Percentiles rank a stretch among this genome's conserved stretches.
Conservation (phyloP, 2,113 vertebrate species). For the Triplophysa tibetana region DNA sequence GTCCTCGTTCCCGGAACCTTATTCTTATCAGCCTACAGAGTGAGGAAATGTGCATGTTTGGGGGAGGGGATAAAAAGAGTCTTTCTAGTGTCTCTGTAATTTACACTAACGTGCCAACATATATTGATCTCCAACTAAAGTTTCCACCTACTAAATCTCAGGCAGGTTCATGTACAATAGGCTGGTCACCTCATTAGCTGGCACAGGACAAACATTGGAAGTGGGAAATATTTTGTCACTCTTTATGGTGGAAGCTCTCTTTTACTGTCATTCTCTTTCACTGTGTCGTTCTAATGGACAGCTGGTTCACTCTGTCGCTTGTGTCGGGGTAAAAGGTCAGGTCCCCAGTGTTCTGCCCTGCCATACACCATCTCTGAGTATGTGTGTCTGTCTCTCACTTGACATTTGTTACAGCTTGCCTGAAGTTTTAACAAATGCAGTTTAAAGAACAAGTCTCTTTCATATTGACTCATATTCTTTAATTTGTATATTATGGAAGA, state of each 20-base stretch:
- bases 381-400: conserved; percentile 22
- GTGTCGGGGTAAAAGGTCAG: conserved; percentile 55
- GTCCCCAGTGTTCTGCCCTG: conserved; percentile 49
- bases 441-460: conserved; percentile 18
- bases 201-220: conserved; percentile 34
- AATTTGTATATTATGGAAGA: neutral
- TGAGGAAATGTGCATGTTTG: neutral
- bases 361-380: conserved; percentile 20
- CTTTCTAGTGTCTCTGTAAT: conserved; percentile 16
- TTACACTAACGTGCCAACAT: neutral
- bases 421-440: conserved; percentile 1
- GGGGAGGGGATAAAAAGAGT: neutral
- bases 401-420: conserved; percentile 28
- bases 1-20: conserved; percentile 6
- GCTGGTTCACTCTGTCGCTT: conserved; percentile 57
- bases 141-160: conserved; percentile 9
- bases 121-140: neutral
- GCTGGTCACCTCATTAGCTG: conserved; percentile 32
- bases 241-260: neutral
- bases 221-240: conserved; percentile 23
- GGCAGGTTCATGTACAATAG: conserved; percentile 1
- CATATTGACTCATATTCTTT: neutral
- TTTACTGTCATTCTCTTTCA: conserved; percentile 11
- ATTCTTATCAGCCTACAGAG: conserved; percentile 13
- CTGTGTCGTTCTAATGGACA: conserved; percentile 44